Conservation (phyloP, 2,888 invertebrate species). For the Dolichopus griseipennis region DNA sequence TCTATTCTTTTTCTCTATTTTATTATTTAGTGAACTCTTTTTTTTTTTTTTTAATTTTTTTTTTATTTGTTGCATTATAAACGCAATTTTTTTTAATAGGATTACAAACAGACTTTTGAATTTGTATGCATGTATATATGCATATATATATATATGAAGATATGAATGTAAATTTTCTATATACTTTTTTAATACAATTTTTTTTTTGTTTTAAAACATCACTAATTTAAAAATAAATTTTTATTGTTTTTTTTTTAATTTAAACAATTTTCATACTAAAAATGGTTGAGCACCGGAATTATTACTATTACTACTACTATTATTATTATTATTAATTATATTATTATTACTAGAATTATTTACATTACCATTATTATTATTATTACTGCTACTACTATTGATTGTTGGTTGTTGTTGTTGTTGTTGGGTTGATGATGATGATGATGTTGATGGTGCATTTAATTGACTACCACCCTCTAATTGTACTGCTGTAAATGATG, state of each 20-base stretch:
- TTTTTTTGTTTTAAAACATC: too few relatives aligned
- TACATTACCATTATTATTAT: conserved; percentile 4
- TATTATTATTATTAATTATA: not conserved
- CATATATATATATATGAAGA: too few relatives aligned
- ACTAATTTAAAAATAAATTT: too few relatives aligned
- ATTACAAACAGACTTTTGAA: too few relatives aligned
- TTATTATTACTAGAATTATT: not conserved
- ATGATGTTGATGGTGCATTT: not conserved
- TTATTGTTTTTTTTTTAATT: not conserved
- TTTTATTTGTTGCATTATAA: too few relatives aligned
- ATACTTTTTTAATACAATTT: too few relatives aligned
- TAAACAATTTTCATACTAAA: conserved; percentile 32
- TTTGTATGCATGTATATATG: too few relatives aligned
- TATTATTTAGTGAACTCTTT: too few relatives aligned
- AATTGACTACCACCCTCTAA: not conserved
- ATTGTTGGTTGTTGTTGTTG: not conserved
- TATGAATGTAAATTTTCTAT: too few relatives aligned
- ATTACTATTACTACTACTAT: conserved; percentile 27
- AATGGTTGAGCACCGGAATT: conserved; percentile 38
- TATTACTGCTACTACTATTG: not conserved
- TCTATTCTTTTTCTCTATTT: too few relatives aligned
- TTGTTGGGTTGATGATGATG: not conserved
- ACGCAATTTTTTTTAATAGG: too few relatives aligned
- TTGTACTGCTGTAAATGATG: not conserved
- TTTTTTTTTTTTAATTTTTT: too few relatives aligned